Evolutionary conservation across 2,888 invertebrate genomes (phyloP).

Genomic region (Gari tellinella): DNA sequence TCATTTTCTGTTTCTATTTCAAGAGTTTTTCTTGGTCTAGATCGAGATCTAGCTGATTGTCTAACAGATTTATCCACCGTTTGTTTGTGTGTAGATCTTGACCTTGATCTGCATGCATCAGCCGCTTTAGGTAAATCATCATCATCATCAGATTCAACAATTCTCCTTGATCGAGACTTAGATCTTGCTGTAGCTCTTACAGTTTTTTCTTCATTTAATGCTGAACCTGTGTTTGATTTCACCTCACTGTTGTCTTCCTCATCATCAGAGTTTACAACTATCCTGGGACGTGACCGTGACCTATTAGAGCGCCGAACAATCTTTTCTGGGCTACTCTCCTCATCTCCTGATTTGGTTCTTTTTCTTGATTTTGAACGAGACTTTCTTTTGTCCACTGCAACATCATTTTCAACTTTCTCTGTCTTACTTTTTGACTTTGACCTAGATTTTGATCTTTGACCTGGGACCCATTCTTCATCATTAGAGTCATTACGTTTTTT

Average conservation of each 20-base stretch:
- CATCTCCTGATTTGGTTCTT: conserved; percentile 16
- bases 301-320: neutral
- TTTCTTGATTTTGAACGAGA: conserved; percentile 17
- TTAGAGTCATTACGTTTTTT: conserved; percentile 11
- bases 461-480: conserved; percentile 5
- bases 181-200: neutral
- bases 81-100: conserved; percentile 3
- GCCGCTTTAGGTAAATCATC: neutral
- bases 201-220: conserved; percentile 13
- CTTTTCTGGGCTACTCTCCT: conserved; percentile 6
- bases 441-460: conserved; percentile 22
- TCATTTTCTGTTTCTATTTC: neutral
- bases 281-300: conserved; percentile 11
- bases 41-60: conserved; percentile 1
- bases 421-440: conserved; percentile 45
- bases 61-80: neutral
- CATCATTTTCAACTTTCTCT: conserved; percentile 14
- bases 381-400: neutral
- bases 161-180: too few species aligned
- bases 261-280: neutral
- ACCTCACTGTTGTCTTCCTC: neutral
- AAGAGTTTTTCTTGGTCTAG: conserved; percentile 10
- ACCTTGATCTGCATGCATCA: neutral
- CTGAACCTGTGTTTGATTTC: neutral
- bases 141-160: neutral